Evolutionary conservation across 1,140 invertebrate genomes (phyloP).

Genomic region (Charaxes varanes): DNA sequence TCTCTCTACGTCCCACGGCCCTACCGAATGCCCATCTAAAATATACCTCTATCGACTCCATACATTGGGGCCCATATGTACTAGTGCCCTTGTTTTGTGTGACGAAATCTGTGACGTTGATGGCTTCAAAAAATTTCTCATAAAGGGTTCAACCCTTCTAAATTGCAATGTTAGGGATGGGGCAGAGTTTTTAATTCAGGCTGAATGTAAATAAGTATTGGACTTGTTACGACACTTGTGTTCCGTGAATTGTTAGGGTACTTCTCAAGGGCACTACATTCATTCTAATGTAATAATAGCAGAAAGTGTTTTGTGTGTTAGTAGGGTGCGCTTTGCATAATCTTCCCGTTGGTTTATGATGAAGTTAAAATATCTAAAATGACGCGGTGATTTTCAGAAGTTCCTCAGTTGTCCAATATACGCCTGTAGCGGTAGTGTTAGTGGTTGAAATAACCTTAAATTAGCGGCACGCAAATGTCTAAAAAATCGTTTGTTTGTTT

Average conservation of each 20-base stretch:
- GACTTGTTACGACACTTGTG: conserved; percentile 70
- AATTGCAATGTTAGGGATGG: conserved; percentile 58
- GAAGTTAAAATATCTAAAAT: too few species aligned
- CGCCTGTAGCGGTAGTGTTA: too few species aligned
- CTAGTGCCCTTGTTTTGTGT: conserved; percentile 44
- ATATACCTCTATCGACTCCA: conserved; percentile 1
- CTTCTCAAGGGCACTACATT: conserved; percentile 65
- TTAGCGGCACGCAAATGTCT: too few species aligned
- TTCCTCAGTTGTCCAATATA: too few species aligned
- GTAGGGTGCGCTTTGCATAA: conserved; percentile 36
- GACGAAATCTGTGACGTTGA: conserved; percentile 46
- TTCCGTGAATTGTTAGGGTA: conserved; percentile 53
- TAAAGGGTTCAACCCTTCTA: conserved; percentile 68
- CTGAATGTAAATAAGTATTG: conserved; percentile 72
- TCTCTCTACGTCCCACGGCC: conserved; percentile 30
- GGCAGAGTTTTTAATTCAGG: conserved; percentile 64
- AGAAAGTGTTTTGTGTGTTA: conserved; percentile 43
- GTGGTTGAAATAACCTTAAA: too few species aligned
- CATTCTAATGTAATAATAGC: conserved; percentile 69
- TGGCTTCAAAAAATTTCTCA: conserved; percentile 54
- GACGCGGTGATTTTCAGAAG: too few species aligned
- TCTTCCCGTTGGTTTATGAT: too few species aligned
- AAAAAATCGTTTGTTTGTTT: too few species aligned
- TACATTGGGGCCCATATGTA: conserved; percentile 28
- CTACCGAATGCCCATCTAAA: conserved; percentile 21